Conservation (phyloP, 2,797 vertebrate genomes). For the Onychomys leucogaster region DNA sequence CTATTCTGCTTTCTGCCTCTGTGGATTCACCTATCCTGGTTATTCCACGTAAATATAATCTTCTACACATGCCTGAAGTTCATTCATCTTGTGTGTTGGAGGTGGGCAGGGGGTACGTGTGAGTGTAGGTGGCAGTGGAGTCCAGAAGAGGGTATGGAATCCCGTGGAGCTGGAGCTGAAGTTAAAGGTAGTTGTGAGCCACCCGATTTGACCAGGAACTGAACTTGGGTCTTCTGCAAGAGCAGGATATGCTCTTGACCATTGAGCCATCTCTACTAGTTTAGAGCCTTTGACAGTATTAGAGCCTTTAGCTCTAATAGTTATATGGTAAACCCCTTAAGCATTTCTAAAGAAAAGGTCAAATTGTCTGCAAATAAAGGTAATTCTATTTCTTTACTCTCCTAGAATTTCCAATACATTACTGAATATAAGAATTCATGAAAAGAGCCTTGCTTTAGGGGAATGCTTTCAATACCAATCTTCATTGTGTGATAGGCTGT, state of each 20-base stretch:
- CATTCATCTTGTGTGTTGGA: background rate
- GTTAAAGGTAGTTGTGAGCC: background rate
- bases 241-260: background rate
- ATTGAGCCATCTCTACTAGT: background rate
- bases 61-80: background rate
- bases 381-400: background rate
- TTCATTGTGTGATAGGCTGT: background rate
- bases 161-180: background rate
- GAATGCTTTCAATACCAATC: background rate
- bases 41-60: background rate
- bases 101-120: background rate
- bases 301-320: background rate
- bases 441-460: background rate
- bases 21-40: background rate
- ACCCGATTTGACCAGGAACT: background rate
- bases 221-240: background rate
- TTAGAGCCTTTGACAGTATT: background rate
- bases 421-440: background rate
- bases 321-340: background rate
- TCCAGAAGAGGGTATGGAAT: background rate
- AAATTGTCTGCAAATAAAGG: background rate
- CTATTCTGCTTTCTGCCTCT: background rate
- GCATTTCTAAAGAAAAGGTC: background rate
- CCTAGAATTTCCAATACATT: background rate
- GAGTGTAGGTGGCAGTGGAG: background rate